Evolutionary conservation across 2,888 invertebrate genomes (phyloP).

Genomic region (Chloromyia formosa): DNA sequence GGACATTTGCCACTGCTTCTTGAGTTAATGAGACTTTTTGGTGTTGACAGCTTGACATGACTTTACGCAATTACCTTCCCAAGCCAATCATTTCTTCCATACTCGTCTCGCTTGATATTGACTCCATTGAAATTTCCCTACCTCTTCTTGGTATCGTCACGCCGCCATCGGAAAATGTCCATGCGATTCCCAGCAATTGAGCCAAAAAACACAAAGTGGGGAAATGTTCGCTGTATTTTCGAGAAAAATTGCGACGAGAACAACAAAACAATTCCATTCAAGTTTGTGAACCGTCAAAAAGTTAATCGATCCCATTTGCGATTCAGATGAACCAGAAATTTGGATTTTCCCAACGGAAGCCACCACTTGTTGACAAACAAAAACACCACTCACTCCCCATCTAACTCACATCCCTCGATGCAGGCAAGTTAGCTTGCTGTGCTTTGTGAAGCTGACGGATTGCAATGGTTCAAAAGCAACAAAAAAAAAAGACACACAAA

Average conservation of each 20-base stretch:
- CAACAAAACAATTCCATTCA: conserved; percentile 9
- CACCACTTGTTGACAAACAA: conserved; percentile 50
- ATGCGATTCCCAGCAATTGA: not conserved
- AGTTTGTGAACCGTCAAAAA: conserved; percentile 38
- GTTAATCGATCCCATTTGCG: conserved; percentile 41
- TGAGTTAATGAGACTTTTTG: conserved; percentile 32
- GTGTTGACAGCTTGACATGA: conserved; percentile 35
- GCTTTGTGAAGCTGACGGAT: not conserved
- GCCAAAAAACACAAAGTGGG: not conserved
- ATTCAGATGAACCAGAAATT: conserved; percentile 39
- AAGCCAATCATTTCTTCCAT: not conserved
- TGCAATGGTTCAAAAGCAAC: conserved; percentile 16
- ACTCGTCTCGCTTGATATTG: not conserved
- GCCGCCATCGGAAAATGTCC: not conserved
- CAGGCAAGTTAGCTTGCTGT: not conserved
- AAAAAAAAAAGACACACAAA: conserved; percentile 35
- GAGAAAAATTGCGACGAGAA: not conserved
- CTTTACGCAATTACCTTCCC: not conserved
- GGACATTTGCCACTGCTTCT: not conserved
- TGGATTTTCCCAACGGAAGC: conserved; percentile 42
- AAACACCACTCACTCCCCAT: not conserved
- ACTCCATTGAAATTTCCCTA: too few relatives aligned
- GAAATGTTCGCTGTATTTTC: not conserved
- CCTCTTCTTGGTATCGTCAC: too few relatives aligned
- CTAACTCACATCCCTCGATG: not conserved